Percentiles rank a stretch among this genome's conserved stretches.
These are phyloP conservation scores for Hetaerina americana DNA, from an alignment of 1,140 invertebrate genomes.

Conservation along the genomic window DNA sequence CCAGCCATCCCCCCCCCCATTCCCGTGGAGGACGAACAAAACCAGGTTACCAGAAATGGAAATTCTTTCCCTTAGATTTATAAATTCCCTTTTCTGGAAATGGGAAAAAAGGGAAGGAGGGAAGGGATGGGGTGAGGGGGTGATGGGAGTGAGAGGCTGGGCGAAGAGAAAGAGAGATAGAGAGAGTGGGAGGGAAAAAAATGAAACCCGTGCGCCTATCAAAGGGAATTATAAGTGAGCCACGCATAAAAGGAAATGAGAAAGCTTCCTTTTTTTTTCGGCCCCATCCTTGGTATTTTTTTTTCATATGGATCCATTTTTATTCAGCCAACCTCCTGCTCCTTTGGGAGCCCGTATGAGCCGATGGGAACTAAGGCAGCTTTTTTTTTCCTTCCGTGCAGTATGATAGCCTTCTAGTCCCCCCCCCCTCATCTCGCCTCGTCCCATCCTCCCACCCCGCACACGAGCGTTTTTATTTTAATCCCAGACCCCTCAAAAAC, in stretches of 20 bases:
- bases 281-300: neutral
- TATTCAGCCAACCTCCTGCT: neutral
- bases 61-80: neutral
- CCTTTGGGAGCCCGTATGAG: neutral
- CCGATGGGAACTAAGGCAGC: neutral
- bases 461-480: too few species aligned
- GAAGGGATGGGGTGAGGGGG: too few species aligned
- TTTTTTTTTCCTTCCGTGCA: neutral
- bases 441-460: neutral
- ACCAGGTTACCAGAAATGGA: neutral
- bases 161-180: too few species aligned
- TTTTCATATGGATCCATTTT: too few species aligned
- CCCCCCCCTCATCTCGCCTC: neutral
- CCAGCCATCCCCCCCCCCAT: too few species aligned
- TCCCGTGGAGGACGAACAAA: too few species aligned
- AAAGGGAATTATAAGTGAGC: neutral
- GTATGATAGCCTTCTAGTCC: too few species aligned
- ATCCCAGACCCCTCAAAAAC: too few species aligned
- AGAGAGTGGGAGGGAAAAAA: too few species aligned
- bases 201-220: neutral
- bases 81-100: neutral
- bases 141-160: too few species aligned
- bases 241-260: neutral
- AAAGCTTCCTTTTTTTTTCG: too few species aligned
- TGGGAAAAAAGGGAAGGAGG: too few species aligned